phyloP scores from a whole-genome alignment of 2,888 invertebrate genomes.

The Oegoconia quadripuncta region DNA sequence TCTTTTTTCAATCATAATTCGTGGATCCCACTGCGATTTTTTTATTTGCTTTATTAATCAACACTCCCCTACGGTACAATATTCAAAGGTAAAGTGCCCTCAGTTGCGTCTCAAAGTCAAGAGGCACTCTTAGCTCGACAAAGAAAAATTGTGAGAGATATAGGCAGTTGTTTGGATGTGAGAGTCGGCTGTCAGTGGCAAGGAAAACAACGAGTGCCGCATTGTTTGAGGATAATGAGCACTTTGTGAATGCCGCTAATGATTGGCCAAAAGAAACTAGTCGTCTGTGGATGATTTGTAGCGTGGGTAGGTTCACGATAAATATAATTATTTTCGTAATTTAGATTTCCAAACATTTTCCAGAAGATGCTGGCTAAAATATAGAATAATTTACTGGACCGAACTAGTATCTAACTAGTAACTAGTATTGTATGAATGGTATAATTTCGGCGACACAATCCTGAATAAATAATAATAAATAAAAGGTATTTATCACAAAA shows the following conservation, averaged over 20 bases:
- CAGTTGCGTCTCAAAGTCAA: conserved; percentile 51
- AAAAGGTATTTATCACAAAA: too few species aligned
- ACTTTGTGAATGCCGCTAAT: conserved; percentile 20
- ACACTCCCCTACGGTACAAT: conserved; percentile 55
- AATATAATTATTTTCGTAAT: too few species aligned
- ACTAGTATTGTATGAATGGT: too few species aligned
- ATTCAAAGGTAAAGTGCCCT: conserved; percentile 56
- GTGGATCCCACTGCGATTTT: conserved; percentile 35
- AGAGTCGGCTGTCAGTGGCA: conserved; percentile 35
- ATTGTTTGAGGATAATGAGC: conserved; percentile 31
- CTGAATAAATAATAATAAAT: too few species aligned
- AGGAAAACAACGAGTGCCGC: conserved; percentile 47
- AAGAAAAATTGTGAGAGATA: conserved; percentile 54
- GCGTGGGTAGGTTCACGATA: too few species aligned
- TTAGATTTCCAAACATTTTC: too few species aligned
- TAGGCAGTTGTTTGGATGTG: conserved; percentile 12
- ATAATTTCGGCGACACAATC: too few species aligned
- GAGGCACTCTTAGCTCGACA: conserved; percentile 42
- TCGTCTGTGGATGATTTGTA: conserved; percentile 2
- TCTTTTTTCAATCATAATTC: conserved; percentile 28
- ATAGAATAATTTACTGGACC: too few species aligned
- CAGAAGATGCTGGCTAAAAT: too few species aligned
- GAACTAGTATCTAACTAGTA: too few species aligned
- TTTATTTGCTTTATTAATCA: conserved; percentile 71
- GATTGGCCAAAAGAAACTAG: conserved; percentile 3